A percentile compares a stretch with the other conserved stretches of the same genome.
Conservation (phyloP, 2,888 invertebrate species). For the Encarsia formosa region DNA sequence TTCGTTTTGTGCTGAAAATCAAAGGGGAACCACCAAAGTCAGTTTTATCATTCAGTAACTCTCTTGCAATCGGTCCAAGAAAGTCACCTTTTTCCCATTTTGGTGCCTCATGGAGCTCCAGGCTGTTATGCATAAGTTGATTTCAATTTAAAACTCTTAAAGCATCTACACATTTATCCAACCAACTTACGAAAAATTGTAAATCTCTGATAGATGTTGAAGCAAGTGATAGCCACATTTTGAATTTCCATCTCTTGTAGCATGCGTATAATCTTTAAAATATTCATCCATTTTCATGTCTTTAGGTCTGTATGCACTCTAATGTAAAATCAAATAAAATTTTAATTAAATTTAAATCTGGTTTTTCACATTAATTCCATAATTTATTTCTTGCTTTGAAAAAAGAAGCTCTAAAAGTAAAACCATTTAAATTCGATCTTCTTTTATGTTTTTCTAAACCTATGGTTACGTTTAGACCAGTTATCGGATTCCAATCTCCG, state of each 20-base stretch:
- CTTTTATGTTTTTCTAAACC: neutral
- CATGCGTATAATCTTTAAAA: conserved; percentile 13
- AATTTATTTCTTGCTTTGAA: too few species aligned
- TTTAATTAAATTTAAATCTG: too few species aligned
- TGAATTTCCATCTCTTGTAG: conserved; percentile 1
- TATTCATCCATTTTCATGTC: conserved; percentile 9
- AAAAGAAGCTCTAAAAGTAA: conserved; percentile 5
- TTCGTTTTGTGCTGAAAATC: neutral
- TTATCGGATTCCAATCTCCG: conserved; percentile 14
- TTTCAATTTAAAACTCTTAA: too few species aligned
- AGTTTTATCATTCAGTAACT: conserved; percentile 1
- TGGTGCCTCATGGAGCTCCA: too few species aligned
- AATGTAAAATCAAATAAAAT: too few species aligned
- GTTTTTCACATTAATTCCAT: too few species aligned
- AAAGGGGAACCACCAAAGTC: conserved; percentile 15
- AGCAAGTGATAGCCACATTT: conserved; percentile 22
- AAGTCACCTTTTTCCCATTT: conserved; percentile 19
- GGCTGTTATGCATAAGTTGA: too few species aligned
- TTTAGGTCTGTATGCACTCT: conserved; percentile 8
- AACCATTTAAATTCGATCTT: neutral
- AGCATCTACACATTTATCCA: neutral
- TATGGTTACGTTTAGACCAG: conserved; percentile 7
- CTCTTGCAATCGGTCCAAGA: conserved; percentile 26
- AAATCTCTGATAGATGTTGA: conserved; percentile 28
- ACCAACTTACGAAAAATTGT: conserved; percentile 32